Percentiles rank a stretch among this genome's conserved stretches.
phyloP scores from a whole-genome alignment of 2,113 vertebrate genomes.

The Tylochromis polylepis region DNA sequence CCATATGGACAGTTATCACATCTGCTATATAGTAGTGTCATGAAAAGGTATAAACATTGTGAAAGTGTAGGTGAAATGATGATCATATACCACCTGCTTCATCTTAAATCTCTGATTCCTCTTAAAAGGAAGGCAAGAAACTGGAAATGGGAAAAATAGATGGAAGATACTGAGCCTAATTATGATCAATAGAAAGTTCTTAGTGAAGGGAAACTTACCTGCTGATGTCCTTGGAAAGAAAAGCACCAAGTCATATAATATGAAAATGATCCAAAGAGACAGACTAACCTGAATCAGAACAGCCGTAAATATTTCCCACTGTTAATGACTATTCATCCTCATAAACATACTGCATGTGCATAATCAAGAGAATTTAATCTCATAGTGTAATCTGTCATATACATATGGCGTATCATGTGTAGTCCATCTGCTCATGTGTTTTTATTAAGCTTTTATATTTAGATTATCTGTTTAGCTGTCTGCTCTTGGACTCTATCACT shows the following conservation, averaged over 20 bases:
- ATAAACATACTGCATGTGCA: not conserved
- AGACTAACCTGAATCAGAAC: not conserved
- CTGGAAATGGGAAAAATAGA: not conserved
- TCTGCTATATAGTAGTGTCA: not conserved
- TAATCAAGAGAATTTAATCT: not conserved
- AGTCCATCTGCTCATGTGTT: not conserved
- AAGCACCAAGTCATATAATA: not conserved
- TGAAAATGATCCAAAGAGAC: not conserved
- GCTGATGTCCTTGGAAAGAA: not conserved
- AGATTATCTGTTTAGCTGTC: not conserved
- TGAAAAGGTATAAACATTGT: conserved; percentile 1
- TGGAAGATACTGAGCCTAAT: not conserved
- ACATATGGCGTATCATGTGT: conserved; percentile 20
- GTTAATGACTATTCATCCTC: not conserved
- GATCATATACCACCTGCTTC: conserved; percentile 1
- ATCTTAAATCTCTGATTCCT: not conserved
- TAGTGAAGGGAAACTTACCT: not conserved
- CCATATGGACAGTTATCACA: conserved; percentile 33
- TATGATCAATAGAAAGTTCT: not conserved
- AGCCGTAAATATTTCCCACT: not conserved
- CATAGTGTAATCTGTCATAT: not conserved
- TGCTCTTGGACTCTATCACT: not conserved
- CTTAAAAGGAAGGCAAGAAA: not conserved
- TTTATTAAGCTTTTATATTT: conserved; percentile 2
- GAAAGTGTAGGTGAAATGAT: not conserved